Base-by-base conservation (phyloP, 1,140 invertebrate species). In the Battus philenor region DNA sequence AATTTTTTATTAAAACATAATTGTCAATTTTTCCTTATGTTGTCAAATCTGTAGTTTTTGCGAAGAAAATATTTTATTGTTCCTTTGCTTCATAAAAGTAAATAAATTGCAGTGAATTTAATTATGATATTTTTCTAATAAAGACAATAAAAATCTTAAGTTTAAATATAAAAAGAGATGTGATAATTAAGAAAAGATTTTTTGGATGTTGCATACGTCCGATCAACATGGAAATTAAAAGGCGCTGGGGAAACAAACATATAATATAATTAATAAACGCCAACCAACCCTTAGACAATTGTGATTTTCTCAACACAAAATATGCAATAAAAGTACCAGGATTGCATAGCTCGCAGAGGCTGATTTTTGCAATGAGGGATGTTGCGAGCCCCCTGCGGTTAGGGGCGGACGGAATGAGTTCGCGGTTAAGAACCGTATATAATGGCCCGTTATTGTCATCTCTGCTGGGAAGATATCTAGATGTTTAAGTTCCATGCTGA, bases 241-340 rank as follows among this genome's bases (percentile, higher is more conserved):
- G n/a, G n/a, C n/a, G n/a, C n/a, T n/a, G n/a, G n/a, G n/a, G n/a
- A n/a, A n/a, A n/a, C n/a, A n/a, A 29, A 4, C 4, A 29, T 2
- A 11, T 30, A 30, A 11, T 12, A 30, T 12, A 30, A 30, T 30
- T 5, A 3, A 30, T 30, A 4, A 4, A 29, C 0, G 10, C 10
- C n/a, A 29, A 9, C 3, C n/a, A 29, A 4, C 26, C 22, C 5
- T n/a, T 5, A n/a, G 5, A 24, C 2, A n/a, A 24, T 24, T 11
- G 29, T 11, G 12, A 30, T 11, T 11, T 9, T 30, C 10, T 15
- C n/a, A 22, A 10, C 6, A 10, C 11, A 27, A 41, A 41, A 15
- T 41, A 41, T 41, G 36, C 36, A 41, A 41, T 26, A 27, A 26
- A 41, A 27, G 36, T 41, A 41, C 36, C 24, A 41, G 24, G 36